Percentiles rank a stretch among this genome's conserved stretches.
Conservation (phyloP, 2,888 invertebrate species). For the Himalopsyche tibetana region DNA sequence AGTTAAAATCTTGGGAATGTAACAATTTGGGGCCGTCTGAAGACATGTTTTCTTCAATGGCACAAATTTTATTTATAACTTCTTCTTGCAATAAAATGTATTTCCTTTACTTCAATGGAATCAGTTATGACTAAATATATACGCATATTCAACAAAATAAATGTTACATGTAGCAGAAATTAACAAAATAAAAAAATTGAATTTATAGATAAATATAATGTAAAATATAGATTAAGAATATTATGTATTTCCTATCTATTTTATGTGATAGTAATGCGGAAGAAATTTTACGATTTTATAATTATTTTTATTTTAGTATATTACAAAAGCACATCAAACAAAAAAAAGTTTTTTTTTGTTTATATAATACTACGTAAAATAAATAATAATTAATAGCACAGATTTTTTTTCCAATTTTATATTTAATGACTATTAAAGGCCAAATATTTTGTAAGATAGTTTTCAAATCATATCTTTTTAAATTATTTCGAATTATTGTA, state of each 20-base stretch:
- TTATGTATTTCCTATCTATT: conserved; percentile 21
- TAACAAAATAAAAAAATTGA: not conserved
- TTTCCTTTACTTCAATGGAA: too few relatives aligned
- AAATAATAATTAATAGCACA: conserved; percentile 12
- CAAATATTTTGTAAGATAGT: conserved; percentile 31
- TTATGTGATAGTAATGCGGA: not conserved
- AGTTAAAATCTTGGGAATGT: too few relatives aligned
- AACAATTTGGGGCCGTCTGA: too few relatives aligned
- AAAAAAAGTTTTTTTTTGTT: not conserved
- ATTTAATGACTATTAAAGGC: conserved; percentile 20
- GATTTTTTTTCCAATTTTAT: conserved; percentile 13
- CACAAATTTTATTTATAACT: too few relatives aligned
- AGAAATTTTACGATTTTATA: not conserved
- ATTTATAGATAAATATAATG: conserved; percentile 4
- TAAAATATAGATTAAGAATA: not conserved
- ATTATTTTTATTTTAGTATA: not conserved
- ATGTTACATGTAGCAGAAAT: conserved; percentile 14
- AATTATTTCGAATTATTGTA: conserved; percentile 23
- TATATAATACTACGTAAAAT: not conserved
- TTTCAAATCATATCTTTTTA: conserved; percentile 16
- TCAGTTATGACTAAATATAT: too few relatives aligned
- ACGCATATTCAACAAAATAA: too few relatives aligned
- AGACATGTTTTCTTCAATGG: too few relatives aligned
- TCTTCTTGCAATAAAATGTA: too few relatives aligned
- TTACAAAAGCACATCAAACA: not conserved